These are phyloP conservation scores for Coenobita brevimanus DNA, from an alignment of 1,140 invertebrate genomes.

Conservation along the genomic window DNA sequence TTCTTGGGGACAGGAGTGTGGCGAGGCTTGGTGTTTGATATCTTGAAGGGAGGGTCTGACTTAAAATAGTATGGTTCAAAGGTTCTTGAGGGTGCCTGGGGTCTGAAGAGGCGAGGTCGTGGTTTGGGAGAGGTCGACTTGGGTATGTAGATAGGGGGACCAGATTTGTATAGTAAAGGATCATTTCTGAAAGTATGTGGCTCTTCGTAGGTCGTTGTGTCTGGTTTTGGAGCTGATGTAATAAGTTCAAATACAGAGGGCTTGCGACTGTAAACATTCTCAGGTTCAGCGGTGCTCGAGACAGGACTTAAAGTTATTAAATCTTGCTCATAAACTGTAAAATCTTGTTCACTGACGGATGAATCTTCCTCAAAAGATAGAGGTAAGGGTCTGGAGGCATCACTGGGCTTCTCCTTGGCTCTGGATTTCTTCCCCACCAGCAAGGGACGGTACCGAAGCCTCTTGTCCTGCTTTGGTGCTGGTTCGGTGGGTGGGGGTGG, in stretches of 20 bases:
- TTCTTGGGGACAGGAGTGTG: conserved; percentile 36
- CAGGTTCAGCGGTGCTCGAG: no score
- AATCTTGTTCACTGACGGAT: no score
- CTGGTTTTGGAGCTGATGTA: not conserved
- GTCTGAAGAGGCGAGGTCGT: not conserved
- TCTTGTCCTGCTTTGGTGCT: not conserved
- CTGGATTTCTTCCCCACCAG: not conserved
- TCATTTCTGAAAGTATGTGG: no score
- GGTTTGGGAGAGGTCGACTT: not conserved
- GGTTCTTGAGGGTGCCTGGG: not conserved
- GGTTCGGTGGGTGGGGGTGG: not conserved
- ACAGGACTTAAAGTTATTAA: no score
- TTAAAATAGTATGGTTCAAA: not conserved
- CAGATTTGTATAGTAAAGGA: no score
- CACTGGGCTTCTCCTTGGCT: not conserved
- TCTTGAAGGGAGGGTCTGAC: not conserved
- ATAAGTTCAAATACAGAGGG: no score
- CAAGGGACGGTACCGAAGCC: not conserved
- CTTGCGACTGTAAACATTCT: no score
- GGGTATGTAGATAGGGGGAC: not conserved
- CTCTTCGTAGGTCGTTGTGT: not conserved
- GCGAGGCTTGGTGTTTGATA: not conserved
- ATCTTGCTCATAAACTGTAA: no score
- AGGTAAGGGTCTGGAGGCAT: not conserved
- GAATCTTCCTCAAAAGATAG: no score